A percentile compares a stretch with the other conserved stretches of the same genome.
These are phyloP conservation scores for Micromesistius poutassou DNA, from an alignment of 2,797 vertebrate genomes.

Conservation along the genomic window DNA sequence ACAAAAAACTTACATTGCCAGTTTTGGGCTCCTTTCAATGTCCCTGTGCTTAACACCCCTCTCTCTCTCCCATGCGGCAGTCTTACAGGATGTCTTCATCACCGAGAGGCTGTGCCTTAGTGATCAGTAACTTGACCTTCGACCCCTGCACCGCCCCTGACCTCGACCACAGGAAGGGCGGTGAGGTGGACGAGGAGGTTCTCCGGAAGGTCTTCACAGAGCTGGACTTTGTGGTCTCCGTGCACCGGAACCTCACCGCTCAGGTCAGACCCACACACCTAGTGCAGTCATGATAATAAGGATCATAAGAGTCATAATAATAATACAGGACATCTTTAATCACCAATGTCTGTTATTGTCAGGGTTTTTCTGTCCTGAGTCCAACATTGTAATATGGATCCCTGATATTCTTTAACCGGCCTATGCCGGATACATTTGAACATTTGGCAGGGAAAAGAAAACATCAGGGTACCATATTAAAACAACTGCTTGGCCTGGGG, in stretches of 20 bases:
- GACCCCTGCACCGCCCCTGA: slow-evolving; percentile 71
- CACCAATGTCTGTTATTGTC: neutral
- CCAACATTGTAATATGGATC: too few relatives aligned
- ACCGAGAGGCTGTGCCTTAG: slow-evolving; percentile 85
- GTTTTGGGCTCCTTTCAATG: neutral
- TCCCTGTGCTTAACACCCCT: neutral
- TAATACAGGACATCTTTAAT: neutral
- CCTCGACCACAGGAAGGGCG: slow-evolving; percentile 85
- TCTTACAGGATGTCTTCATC: slow-evolving; percentile 84
- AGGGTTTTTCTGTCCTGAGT: neutral
- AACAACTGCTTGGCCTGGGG: neutral
- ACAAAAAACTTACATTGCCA: neutral
- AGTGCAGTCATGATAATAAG: neutral
- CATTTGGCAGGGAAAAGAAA: neutral
- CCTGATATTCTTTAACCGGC: too few relatives aligned
- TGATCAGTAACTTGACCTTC: slow-evolving; percentile 91
- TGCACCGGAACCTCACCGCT: slow-evolving; percentile 78
- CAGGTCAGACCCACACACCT: slow-evolving; percentile 68
- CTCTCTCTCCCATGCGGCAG: slow-evolving; percentile 56
- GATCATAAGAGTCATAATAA: neutral
- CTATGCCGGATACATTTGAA: neutral
- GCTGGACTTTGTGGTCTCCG: slow-evolving; percentile 81
- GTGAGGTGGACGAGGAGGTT: slow-evolving; percentile 85
- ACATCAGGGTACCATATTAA: neutral
- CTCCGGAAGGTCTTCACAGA: slow-evolving; percentile 83